A percentile compares a stretch with the other conserved stretches of the same genome.
These are phyloP conservation scores for Lycocerus yunnanus DNA, from an alignment of 2,888 invertebrate genomes.

Conservation along the genomic window DNA sequence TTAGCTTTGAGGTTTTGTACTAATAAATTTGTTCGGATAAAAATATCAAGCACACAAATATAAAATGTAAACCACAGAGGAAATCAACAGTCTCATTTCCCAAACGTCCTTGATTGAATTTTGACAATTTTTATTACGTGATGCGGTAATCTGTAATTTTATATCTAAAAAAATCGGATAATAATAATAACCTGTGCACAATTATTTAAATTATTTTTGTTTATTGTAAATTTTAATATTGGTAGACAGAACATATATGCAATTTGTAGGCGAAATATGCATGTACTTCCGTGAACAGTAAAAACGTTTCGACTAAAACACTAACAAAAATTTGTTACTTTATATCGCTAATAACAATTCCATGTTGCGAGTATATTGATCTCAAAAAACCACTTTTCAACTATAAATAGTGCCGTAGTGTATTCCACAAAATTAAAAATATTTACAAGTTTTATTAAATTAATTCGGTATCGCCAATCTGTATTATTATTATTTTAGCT, in stretches of 20 bases:
- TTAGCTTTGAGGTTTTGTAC: neutral
- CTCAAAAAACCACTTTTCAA: no score
- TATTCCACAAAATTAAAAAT: no score
- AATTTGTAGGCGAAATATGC: neutral
- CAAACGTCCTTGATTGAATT: neutral
- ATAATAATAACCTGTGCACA: neutral
- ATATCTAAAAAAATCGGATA: neutral
- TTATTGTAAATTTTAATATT: neutral
- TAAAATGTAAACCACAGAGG: constrained; percentile 14
- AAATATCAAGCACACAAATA: constrained; percentile 1
- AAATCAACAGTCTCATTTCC: constrained; percentile 14
- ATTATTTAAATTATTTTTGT: neutral
- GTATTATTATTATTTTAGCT: no score
- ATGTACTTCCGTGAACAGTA: neutral
- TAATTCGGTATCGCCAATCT: no score
- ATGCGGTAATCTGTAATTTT: constrained; percentile 11
- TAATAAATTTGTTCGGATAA: neutral
- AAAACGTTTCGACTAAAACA: no score
- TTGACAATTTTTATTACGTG: constrained; percentile 5
- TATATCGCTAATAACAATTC: neutral
- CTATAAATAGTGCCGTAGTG: no score
- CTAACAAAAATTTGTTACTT: neutral
- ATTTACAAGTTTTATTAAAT: no score
- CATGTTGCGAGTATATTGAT: no score
- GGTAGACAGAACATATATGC: neutral